Evolutionary conservation across 2,797 vertebrate genomes (phyloP), one percentile per base, ranked within the genome.

Genomic region (Microctenopoma steveboyesi): DNA sequence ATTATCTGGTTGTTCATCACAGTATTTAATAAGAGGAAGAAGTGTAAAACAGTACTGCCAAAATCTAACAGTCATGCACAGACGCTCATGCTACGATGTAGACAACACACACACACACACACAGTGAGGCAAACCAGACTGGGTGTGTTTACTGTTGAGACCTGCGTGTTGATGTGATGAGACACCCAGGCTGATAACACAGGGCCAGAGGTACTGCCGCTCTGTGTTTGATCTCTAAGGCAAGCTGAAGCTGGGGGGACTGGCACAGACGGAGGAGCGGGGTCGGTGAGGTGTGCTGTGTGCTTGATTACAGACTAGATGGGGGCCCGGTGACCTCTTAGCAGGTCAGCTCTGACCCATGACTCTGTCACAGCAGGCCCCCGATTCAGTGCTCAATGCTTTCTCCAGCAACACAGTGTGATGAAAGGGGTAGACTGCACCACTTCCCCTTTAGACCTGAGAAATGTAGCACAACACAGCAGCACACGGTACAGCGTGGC

Each of bases 291-390:
- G 83, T 88, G 90, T 79, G 71, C 85, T 89, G 89, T 87, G 92
- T 89, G 89, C 74, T 89, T 92, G 91, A 94, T 94, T 95, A 93
- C 87, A 88, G 91, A 82, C 81, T 76, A 77, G 89, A 88, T 63
- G 64, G 84, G 85, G 81, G 89, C 79, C 79, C 68, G 33, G 42
- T 55, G 86, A 91, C 93, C 91, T 84, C 92, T 88, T 89, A 89
- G 92, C 86, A 69, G 89, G 91, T 88, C 84, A 76, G 81, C 77
- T 62, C 46, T 76, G 89, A 93, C 91, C 93, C 79, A 63, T 86
- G 91, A 90, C 89, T 79, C 77, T 3, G 28, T 55, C 92, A 74
- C 91, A 89, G 85, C 88, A 68, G 88, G 89, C 70, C 67, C 67
- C 65, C 69, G 85, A 88, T 78, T 72, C 90, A 83, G 70, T 58